phyloP scores from a whole-genome alignment of 2,113 vertebrate genomes.

The Psophia crepitans region DNA sequence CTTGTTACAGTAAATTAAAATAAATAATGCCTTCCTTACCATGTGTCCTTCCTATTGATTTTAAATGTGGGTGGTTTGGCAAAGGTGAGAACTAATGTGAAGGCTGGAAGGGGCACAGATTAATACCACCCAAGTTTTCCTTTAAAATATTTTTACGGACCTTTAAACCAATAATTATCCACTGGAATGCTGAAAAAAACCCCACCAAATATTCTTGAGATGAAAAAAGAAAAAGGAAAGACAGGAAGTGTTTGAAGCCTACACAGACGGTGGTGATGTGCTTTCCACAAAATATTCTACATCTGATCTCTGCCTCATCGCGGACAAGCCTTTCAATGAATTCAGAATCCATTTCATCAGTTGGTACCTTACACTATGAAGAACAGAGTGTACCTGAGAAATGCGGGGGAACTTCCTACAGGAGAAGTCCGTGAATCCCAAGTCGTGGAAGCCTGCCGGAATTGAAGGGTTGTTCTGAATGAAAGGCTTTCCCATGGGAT shows the following conservation, averaged over 20 bases:
- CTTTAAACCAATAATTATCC: not conserved
- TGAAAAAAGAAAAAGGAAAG: not conserved
- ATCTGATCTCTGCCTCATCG: not conserved
- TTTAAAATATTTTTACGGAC: not conserved
- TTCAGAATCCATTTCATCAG: not conserved
- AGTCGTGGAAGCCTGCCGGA: constrained; percentile 93
- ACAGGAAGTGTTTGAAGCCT: not conserved
- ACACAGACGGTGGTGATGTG: not conserved
- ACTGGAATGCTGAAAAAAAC: not conserved
- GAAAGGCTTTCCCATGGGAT: constrained; percentile 88
- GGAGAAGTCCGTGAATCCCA: constrained; percentile 98
- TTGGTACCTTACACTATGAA: not conserved
- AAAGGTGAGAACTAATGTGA: not conserved
- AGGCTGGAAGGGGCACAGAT: not conserved
- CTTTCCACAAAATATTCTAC: not conserved
- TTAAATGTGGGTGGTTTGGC: not conserved
- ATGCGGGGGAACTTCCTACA: constrained; percentile 94
- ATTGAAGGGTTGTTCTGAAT: constrained; percentile 98
- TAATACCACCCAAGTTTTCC: not conserved
- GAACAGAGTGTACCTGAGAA: constrained; percentile 83
- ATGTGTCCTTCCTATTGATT: not conserved
- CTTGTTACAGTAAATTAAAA: not conserved
- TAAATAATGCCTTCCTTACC: not conserved
- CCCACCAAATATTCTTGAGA: not conserved
- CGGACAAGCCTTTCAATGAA: not conserved